These are phyloP conservation scores for Phania funesta DNA, from an alignment of 2,888 invertebrate genomes.

Conservation along the genomic window DNA sequence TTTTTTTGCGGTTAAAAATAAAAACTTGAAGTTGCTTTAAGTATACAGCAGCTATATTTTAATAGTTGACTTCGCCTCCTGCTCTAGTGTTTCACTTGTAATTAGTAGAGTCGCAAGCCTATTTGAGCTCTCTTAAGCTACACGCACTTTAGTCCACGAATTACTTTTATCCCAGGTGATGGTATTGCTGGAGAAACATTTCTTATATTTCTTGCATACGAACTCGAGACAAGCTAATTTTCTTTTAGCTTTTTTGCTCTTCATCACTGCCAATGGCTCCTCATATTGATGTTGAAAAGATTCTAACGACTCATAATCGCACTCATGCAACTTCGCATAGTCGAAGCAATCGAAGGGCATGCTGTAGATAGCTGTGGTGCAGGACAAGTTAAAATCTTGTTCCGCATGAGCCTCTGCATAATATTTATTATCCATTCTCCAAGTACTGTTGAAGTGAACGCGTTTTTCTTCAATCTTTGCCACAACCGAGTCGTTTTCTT, in stretches of 20 bases:
- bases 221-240: constrained; percentile 25
- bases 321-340: background rate
- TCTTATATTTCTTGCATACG: constrained; percentile 49
- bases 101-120: too few relatives aligned
- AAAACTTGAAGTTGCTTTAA: too few relatives aligned
- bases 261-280: background rate
- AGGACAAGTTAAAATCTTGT: background rate
- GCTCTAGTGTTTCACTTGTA: too few relatives aligned
- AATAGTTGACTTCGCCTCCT: background rate
- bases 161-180: constrained; percentile 37
- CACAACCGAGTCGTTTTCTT: background rate
- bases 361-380: background rate
- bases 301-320: background rate
- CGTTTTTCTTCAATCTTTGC: constrained; percentile 16
- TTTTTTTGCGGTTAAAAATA: too few relatives aligned
- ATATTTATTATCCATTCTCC: constrained; percentile 17
- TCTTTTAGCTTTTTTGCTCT: background rate
- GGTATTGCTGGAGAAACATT: background rate
- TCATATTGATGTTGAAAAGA: background rate
- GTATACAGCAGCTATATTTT: background rate
- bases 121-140: background rate
- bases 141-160: constrained; percentile 23
- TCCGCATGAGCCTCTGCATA: background rate
- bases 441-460: background rate
- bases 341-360: background rate